Conservation (phyloP, 2,797 vertebrate genomes). For the Clarias fuscus region DNA sequence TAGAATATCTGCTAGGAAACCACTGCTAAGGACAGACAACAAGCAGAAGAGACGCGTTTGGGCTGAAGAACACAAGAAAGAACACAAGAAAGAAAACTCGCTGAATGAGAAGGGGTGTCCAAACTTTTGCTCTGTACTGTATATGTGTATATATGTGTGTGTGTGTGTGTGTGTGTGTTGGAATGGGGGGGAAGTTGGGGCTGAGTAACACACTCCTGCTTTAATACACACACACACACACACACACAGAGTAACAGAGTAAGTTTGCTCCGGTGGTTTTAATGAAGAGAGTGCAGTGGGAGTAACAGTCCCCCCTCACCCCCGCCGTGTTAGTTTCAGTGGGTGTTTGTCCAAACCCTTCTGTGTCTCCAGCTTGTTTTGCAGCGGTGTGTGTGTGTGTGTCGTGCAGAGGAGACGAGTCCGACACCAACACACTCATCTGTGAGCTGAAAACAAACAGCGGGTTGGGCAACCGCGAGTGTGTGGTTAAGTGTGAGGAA, state of each 20-base stretch:
- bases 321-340: not conserved
- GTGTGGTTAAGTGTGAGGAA: not conserved
- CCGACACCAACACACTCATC: not conserved
- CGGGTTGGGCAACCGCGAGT: not conserved
- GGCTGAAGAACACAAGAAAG: too few relatives aligned
- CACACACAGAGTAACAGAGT: not conserved
- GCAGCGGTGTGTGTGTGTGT: not conserved
- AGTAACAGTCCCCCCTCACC: not conserved
- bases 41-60: too few relatives aligned
- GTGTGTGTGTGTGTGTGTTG: not conserved
- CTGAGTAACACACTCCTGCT: not conserved
- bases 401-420: not conserved
- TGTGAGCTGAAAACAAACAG: not conserved
- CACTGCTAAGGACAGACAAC: too few relatives aligned
- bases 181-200: conserved; percentile 1
- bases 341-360: not conserved
- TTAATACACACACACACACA: not conserved
- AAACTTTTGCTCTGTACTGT: too few relatives aligned
- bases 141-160: too few relatives aligned
- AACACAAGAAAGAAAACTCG: too few relatives aligned
- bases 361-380: not conserved
- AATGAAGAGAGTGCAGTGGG: not conserved
- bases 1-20: too few relatives aligned
- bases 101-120: too few relatives aligned
- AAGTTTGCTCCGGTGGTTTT: not conserved